Evolutionary conservation across 2,113 vertebrate genomes (phyloP).

Genomic region (Gadus chalcogrammus): DNA sequence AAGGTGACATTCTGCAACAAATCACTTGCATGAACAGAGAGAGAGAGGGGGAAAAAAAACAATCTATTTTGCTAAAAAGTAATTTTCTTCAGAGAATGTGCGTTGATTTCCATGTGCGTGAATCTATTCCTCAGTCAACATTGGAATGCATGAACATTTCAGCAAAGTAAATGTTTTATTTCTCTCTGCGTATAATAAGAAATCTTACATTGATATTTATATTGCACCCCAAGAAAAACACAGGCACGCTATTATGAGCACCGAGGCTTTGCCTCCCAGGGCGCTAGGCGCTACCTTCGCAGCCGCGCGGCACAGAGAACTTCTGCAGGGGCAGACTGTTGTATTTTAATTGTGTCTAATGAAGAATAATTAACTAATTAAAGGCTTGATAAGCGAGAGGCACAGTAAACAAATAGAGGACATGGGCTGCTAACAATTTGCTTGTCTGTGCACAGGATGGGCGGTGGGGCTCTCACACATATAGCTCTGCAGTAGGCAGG

Average conservation of each 20-base stretch:
- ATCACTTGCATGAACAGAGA: constrained; percentile 81
- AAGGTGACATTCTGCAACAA: constrained; percentile 83
- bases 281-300: constrained; percentile 36
- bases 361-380: constrained; percentile 80
- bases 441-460: constrained; percentile 39
- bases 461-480: constrained; percentile 35
- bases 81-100: constrained; percentile 76
- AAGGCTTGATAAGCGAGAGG: constrained; percentile 66
- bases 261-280: constrained; percentile 44
- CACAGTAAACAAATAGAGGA: constrained; percentile 68
- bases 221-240: constrained; percentile 69
- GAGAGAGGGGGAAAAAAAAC: constrained; percentile 62
- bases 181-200: constrained; percentile 75
- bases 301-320: constrained; percentile 47
- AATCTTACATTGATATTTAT: constrained; percentile 43
- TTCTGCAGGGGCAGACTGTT: constrained; percentile 61
- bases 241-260: constrained; percentile 61
- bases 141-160: constrained; percentile 65
- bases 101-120: constrained; percentile 76
- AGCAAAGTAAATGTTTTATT: constrained; percentile 72
- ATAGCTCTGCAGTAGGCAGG: constrained; percentile 30
- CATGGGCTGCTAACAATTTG: constrained; percentile 49
- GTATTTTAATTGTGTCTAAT: constrained; percentile 75
- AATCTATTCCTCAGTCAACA: constrained; percentile 70
- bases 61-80: constrained; percentile 80